Evolutionary conservation across 2,888 invertebrate species (phyloP), one percentile per base, ranked within the genome.

Genomic region (Ametastegia equiseti): DNA sequence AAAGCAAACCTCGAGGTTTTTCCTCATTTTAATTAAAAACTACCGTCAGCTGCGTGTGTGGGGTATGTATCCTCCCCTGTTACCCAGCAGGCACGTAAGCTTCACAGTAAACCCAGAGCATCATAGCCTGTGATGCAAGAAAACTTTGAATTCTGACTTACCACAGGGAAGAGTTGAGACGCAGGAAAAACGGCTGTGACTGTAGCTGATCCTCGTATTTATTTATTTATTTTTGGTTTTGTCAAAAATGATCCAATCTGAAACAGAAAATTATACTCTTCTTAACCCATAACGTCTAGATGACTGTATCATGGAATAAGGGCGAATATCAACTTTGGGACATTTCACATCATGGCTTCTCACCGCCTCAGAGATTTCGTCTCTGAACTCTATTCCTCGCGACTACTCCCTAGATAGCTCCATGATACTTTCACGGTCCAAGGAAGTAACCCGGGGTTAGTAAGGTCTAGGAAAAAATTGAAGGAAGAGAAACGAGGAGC

Each of bases 11-110:
- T 30, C 27, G 27, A 42, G 27, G n/a, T 67, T 23, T 42, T 67
- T 67, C 2, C 39, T 39, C 36, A n/a, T 71, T 71, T 71, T 71
- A 71, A 71, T 71, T 71, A 71, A 71, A 71, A 47, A 45, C 47
- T 71, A 71, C 27, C 71, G 47, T 30, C 30, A 71, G 23, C 27
- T 71, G 47, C 47, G 9, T 42, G 71, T 30, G 23, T 60, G 60
- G 42, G 5, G 13, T 7, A 15, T 30, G n/a, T 67, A 1, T 15
- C 30, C 42, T 5, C 9, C 30, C 60, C 60, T 15, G 60, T 60
- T 60, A 11, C 60, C 60, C 7, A n/a, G n/a, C n/a, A 67, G 23
- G 67, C 67, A 67, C 67, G 23, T 23, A 13, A 39, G 19, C 19
- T 39, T 11, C 7, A 67, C 19, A 36, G 39, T 67, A 30, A n/a